These are phyloP conservation scores for Seira sanloemensis DNA, from an alignment of 2,888 invertebrate species.

Conservation along the genomic window DNA sequence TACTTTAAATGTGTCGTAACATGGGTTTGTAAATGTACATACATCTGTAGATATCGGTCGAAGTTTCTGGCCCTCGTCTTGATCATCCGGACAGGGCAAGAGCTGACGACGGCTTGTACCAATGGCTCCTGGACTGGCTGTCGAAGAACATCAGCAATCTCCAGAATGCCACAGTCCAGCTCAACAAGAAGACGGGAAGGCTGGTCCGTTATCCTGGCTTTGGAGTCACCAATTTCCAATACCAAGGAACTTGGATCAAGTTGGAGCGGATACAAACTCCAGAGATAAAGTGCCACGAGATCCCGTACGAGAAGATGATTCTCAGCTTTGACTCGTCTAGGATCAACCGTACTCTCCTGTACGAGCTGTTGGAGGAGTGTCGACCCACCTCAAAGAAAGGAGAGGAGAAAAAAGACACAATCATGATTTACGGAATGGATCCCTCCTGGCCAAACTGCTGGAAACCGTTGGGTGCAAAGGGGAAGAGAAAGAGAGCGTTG, in stretches of 20 bases:
- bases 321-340: constrained; percentile 38
- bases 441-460: constrained; percentile 15
- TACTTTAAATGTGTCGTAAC: too few species aligned
- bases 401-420: constrained; percentile 28
- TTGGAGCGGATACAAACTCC: constrained; percentile 27
- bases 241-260: constrained; percentile 43
- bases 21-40: too few species aligned
- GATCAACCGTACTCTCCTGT: constrained; percentile 29
- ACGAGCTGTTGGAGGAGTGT: constrained; percentile 51
- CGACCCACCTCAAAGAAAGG: constrained; percentile 10
- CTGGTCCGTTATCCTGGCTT: constrained; percentile 47
- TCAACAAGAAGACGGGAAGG: constrained; percentile 21
- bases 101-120: constrained; percentile 25
- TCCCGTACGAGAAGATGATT: constrained; percentile 47
- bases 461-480: constrained; percentile 47
- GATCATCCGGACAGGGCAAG: constrained; percentile 23
- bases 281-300: neutral
- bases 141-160: constrained; percentile 32
- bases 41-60: constrained; percentile 30
- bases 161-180: constrained; percentile 26
- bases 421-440: constrained; percentile 38
- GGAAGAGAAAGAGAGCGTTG: constrained; percentile 32
- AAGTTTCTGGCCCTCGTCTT: constrained; percentile 43
- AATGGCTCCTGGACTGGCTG: constrained; percentile 47
- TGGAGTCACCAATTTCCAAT: constrained; percentile 39